A percentile compares a stretch with the other conserved stretches of the same genome.
Conservation (phyloP, 2,888 invertebrate species). For the Azorinus chamasolen region DNA sequence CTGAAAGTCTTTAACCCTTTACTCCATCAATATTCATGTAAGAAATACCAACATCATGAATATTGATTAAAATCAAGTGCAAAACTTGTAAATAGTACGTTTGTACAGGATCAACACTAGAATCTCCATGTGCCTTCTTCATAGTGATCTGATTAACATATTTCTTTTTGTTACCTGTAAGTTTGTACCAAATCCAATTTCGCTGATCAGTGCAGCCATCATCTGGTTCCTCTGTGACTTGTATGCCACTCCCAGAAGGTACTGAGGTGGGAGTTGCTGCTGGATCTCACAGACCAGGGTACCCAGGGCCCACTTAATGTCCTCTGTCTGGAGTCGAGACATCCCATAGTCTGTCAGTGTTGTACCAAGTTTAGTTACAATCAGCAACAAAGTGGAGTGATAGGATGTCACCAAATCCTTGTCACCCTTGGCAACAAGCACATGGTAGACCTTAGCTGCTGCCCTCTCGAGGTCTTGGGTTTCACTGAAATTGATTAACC, state of each 20-base stretch:
- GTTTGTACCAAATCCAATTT: slow-evolving; percentile 28
- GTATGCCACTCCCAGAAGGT: slow-evolving; percentile 39
- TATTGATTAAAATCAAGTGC: no score
- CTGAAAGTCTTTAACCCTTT: no score
- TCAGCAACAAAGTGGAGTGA: slow-evolving; percentile 22
- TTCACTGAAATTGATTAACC: slow-evolving; percentile 24
- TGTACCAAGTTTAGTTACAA: slow-evolving; percentile 48
- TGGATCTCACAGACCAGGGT: slow-evolving; percentile 49
- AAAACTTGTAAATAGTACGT: no score
- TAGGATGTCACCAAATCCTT: slow-evolving; percentile 31
- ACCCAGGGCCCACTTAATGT: slow-evolving; percentile 35
- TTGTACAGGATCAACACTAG: no score
- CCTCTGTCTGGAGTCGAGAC: slow-evolving; percentile 34
- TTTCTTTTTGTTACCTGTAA: slow-evolving; percentile 41
- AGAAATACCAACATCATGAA: no score
- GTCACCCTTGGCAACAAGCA: slow-evolving; percentile 32
- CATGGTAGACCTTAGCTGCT: slow-evolving; percentile 27
- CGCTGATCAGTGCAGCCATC: slow-evolving; percentile 30
- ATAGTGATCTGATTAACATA: no score
- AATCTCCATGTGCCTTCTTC: no score
- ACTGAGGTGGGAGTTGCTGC: slow-evolving; percentile 35
- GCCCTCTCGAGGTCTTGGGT: slow-evolving; percentile 42
- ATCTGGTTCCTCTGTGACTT: slow-evolving; percentile 38
- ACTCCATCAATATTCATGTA: no score
- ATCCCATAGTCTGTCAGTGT: slow-evolving; percentile 40